Evolutionary conservation across 2,797 vertebrate species (phyloP).

Genomic region (Chrosomus eos): DNA sequence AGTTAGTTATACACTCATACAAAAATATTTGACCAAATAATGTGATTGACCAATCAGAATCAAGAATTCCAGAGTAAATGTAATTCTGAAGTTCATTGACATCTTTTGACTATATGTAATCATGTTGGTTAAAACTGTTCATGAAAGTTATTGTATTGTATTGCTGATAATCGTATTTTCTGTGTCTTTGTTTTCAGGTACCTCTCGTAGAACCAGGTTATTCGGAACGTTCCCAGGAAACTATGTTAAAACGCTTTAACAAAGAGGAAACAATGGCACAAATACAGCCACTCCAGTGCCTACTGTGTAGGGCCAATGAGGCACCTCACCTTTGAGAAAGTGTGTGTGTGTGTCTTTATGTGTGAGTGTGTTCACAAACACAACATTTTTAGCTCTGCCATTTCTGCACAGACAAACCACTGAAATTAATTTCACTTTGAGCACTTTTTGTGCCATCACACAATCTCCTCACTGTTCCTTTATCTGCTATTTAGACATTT

Average conservation of each 20-base stretch:
- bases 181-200: conserved; percentile 82
- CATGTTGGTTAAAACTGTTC: not conserved
- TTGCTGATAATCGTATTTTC: conserved; percentile 12
- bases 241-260: conserved; percentile 96
- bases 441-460: conserved; percentile 35
- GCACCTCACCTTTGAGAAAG: conserved; percentile 47
- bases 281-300: conserved; percentile 53
- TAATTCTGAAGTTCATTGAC: not conserved
- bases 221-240: conserved; percentile 99
- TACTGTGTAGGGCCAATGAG: conserved; percentile 41
- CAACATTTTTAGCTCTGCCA: conserved; percentile 76
- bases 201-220: conserved; percentile 94
- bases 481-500: not conserved
- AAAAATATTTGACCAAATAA: conserved; percentile 1
- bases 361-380: conserved; percentile 56
- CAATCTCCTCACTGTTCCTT: not conserved
- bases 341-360: conserved; percentile 12
- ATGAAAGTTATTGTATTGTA: not conserved
- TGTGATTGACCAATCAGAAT: not conserved
- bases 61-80: not conserved
- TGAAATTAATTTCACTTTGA: conserved; percentile 11
- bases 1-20: not conserved
- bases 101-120: not conserved
- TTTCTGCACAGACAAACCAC: conserved; percentile 61
- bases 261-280: conserved; percentile 58